Percentiles rank a stretch among this genome's conserved stretches.
These are phyloP conservation scores for Cyclina sinensis DNA, from an alignment of 1,140 invertebrate species.

Conservation along the genomic window DNA sequence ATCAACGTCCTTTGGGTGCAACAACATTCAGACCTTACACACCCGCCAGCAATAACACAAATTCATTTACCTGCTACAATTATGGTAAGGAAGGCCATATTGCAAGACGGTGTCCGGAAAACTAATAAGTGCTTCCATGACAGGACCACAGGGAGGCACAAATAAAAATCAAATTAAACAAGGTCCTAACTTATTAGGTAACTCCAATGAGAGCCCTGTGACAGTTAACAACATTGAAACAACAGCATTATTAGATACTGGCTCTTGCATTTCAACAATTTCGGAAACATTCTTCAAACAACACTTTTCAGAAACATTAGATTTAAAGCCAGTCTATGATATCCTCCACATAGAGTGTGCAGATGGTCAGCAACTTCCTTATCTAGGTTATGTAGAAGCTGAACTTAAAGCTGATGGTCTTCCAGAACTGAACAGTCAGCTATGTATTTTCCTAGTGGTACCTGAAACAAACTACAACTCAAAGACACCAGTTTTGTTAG, in stretches of 20 bases:
- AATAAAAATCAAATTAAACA: neutral
- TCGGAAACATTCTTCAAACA: neutral
- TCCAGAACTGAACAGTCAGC: too few species aligned
- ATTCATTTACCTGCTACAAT: neutral
- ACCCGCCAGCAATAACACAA: neutral
- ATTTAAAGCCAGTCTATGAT: too few species aligned
- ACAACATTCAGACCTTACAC: neutral
- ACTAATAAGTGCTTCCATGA: neutral
- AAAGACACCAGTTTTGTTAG: too few species aligned
- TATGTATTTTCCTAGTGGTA: too few species aligned
- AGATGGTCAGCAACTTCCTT: too few species aligned
- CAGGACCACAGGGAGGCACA: neutral
- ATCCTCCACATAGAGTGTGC: too few species aligned
- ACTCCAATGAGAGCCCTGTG: too few species aligned
- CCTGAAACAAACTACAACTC: too few species aligned
- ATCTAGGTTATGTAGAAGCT: too few species aligned
- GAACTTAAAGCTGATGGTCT: too few species aligned
- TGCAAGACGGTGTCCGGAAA: neutral
- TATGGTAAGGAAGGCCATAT: conserved; percentile 6
- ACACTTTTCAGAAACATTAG: too few species aligned
- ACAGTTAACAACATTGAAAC: conserved; percentile 31
- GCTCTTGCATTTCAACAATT: neutral
- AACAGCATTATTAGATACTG: conserved; percentile 10
- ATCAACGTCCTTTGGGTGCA: neutral
- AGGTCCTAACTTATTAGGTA: too few species aligned